Base-by-base conservation (phyloP, 2,113 vertebrate genomes). In the Microtus richardsoni region DNA sequence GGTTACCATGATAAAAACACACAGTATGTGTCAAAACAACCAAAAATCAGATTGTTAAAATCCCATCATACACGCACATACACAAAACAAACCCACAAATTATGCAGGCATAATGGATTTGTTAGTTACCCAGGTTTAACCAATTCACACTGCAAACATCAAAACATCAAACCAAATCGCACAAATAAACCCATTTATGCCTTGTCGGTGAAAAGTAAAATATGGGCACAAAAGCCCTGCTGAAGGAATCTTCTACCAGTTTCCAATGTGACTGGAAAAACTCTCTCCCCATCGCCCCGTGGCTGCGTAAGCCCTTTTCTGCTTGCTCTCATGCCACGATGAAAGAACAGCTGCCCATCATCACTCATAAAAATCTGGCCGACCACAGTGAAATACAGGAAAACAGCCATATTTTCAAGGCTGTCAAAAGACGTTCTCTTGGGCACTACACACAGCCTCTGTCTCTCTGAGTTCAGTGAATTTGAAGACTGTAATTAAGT, bases 401-500 rank as follows among this genome's bases (percentile, higher is more conserved):
- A 93, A 95, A 94, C 94, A 95, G 83, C 49, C 87, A 88, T 77
- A 75, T 90, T 93, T 22, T 28, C 86, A 75, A 88, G 71, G 71
- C 94, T 95, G 85, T 96, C 96, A 95, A 90, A 91, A 87, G 88
- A 82, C n/a, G 33, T 68, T 78, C 92, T 93, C 91, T 75, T 68
- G 71, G 66, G 96, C 93, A 85, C 70, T 30, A 66, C 80, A 77
- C 54, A 14, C 7, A 60, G 96, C 71, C 91, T 84, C 92, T 82
- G 74, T 80, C 39, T 93, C 91, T 88, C 44, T 68, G 91, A 95
- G 87, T 92, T 82, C 91, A 68, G 58, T 82, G 94, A 79, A 88
- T 88, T 41, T 89, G 68, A 94, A 97, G 49, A 85, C 70, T 88
- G 33, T 96, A 96, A 97, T 97, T 93, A 98, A 97, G 66, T 91